These are phyloP conservation scores for Alectura lathami DNA, from an alignment of 2,113 vertebrate genomes.

Conservation along the genomic window DNA sequence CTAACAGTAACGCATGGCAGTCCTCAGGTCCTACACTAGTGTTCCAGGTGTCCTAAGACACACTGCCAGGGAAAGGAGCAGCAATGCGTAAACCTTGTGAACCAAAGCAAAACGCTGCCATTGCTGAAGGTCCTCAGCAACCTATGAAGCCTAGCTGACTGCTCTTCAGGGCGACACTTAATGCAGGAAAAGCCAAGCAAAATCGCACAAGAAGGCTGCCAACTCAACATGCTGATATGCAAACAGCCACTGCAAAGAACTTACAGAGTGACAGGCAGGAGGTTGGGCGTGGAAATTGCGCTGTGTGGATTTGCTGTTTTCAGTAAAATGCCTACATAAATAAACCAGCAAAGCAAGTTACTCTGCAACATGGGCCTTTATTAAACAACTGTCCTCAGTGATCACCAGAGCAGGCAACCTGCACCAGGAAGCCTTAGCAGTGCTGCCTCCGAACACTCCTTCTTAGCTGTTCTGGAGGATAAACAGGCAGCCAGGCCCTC, in stretches of 20 bases:
- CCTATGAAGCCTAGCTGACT: neutral
- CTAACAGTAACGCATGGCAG: neutral
- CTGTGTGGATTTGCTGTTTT: neutral
- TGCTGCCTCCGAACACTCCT: neutral
- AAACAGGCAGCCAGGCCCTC: neutral
- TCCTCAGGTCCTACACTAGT: neutral
- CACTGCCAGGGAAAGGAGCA: rapidly evolving
- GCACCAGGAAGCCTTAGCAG: neutral
- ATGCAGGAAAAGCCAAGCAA: neutral
- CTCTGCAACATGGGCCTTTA: neutral
- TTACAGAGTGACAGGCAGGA: neutral
- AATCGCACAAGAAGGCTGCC: neutral
- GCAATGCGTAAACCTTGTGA: neutral
- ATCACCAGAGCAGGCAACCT: neutral
- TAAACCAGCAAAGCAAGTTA: neutral
- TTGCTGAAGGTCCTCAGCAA: neutral
- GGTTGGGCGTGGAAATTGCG: neutral
- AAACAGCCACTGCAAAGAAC: neutral
- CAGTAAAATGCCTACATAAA: neutral
- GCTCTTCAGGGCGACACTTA: neutral
- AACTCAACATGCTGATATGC: neutral
- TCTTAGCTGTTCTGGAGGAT: neutral
- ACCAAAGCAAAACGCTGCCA: neutral
- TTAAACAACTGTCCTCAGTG: neutral
- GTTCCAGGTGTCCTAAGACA: neutral